Conservation (phyloP, 2,113 vertebrate genomes). For the Syngnathus typhle region DNA sequence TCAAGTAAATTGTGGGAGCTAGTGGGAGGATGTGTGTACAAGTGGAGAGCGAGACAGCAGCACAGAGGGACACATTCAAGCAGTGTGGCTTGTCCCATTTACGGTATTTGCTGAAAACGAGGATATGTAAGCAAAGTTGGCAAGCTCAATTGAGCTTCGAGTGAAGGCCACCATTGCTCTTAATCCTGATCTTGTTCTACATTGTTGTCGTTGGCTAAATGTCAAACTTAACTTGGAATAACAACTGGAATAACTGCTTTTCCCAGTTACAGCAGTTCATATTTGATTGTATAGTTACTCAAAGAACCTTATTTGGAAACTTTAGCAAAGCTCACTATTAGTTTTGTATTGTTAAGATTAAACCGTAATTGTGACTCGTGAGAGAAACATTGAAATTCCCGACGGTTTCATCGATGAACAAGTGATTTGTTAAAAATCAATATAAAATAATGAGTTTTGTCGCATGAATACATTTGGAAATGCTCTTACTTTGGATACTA, state of each 20-base stretch:
- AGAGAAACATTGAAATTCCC: too few relatives aligned
- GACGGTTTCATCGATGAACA: too few relatives aligned
- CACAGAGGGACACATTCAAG: conserved; percentile 24
- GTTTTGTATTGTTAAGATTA: too few relatives aligned
- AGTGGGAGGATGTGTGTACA: conserved; percentile 8
- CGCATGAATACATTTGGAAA: background rate
- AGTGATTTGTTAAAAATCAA: background rate
- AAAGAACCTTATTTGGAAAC: background rate
- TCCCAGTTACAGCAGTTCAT: background rate
- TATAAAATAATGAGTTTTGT: background rate
- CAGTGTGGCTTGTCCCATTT: conserved; percentile 27
- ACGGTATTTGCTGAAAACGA: conserved; percentile 21
- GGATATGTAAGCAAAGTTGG: conserved; percentile 15
- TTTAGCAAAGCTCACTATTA: background rate
- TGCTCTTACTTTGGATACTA: background rate
- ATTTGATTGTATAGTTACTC: background rate
- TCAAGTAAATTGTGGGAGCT: conserved; percentile 31
- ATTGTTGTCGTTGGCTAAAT: background rate
- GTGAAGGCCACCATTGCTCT: background rate
- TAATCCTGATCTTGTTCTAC: background rate
- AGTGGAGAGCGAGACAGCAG: conserved; percentile 13
- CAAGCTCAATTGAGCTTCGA: conserved; percentile 7
- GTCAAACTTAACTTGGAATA: background rate
- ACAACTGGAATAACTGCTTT: background rate
- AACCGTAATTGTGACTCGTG: too few relatives aligned